Base-by-base conservation (phyloP, 1,140 invertebrate species). In the Drosophila kohkoa region DNA sequence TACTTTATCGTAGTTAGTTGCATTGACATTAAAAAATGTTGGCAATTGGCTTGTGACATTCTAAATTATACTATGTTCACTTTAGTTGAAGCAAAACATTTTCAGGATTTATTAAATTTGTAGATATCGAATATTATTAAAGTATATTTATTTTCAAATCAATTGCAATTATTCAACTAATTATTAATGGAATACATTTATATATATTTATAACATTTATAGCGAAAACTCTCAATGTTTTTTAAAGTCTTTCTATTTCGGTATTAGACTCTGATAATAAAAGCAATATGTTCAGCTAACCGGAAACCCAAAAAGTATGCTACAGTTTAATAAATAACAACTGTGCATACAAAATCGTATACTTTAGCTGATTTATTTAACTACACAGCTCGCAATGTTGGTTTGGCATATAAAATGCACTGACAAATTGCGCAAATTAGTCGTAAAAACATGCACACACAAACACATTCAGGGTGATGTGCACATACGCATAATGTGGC, bases 401-500 rank as follows among this genome's bases (percentile, higher is more conserved):
- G 25, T 55, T 28, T 16, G 15, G 20, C 62, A 81, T 69, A 82
- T 82, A 82, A 87, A 87, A 82, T 88, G 73, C 83, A 82, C 63
- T 87, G 77, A 82, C 80, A 87, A 87, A 87, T 82, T 82, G 71
- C 66, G 59, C 76, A 88, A 77, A 88, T 82, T 88, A 81, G 83
- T 57, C 63, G 16, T 72, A 63, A 78, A 82, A 71, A 65, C 60
- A 57, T 38, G n/a, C 25, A 41, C 32, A 15, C 48, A 48, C 45
- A 16, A 20, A 51, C 41, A 38, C 35, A 38, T 2, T 38, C 10
- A 38, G 3, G 3, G 41, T 25, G n/a, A 16, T 8, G 41, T 15
- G 8, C 35, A 52, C 55, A 66, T 13, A 68, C 5, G 16, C n/a
- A 67, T 41, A 41, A 38, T 48, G 64, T 49, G 35, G 57, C 55